A percentile compares a stretch with the other conserved stretches of the same genome.
phyloP scores from a whole-genome alignment of 2,113 vertebrate genomes.

The Anguilla rostrata region DNA sequence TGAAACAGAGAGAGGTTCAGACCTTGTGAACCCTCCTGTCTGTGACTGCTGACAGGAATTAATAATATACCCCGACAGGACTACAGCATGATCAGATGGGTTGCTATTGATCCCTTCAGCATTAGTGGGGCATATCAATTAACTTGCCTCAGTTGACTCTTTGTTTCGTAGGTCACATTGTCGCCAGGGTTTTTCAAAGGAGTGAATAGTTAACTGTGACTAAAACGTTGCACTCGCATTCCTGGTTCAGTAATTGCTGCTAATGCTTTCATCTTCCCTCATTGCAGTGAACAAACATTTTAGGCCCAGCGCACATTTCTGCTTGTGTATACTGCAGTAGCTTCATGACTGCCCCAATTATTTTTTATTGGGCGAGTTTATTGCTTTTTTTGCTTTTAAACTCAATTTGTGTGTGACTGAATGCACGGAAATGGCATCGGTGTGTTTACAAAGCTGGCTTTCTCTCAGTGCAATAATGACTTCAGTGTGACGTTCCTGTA shows the following conservation, averaged over 20 bases:
- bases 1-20: background rate
- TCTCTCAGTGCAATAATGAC: background rate
- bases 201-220: background rate
- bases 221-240: background rate
- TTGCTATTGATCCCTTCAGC: background rate
- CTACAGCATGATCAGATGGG: background rate
- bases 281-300: background rate
- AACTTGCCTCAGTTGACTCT: slow-evolving; percentile 9
- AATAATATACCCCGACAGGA: background rate
- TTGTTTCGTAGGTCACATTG: background rate
- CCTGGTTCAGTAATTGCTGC: background rate
- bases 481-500: background rate
- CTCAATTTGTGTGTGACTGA: background rate
- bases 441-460: background rate
- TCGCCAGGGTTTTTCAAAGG: background rate
- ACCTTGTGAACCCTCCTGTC: background rate
- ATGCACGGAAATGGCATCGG: background rate
- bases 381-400: background rate
- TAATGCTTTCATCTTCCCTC: background rate
- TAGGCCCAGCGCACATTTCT: background rate
- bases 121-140: background rate
- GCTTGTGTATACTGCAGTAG: background rate
- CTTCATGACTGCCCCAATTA: background rate
- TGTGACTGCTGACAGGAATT: background rate
- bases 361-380: background rate